Conservation (phyloP, 2,888 invertebrate genomes). For the Brassicogethes aeneus region DNA sequence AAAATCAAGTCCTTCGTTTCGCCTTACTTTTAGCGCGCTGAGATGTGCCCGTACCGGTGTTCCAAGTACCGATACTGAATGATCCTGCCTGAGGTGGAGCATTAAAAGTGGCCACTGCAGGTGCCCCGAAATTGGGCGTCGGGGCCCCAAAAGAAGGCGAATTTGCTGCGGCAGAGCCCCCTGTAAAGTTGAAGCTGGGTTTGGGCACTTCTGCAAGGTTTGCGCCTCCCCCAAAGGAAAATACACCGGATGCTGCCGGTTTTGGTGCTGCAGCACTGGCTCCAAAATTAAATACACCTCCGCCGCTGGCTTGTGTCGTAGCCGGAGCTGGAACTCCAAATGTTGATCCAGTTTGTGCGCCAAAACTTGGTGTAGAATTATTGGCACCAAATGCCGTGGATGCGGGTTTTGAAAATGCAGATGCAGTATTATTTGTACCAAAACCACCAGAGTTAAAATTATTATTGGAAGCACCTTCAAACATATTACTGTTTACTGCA, state of each 20-base stretch:
- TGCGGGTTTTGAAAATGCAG: slow-evolving; percentile 4
- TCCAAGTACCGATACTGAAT: slow-evolving; percentile 44
- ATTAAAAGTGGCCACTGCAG: slow-evolving; percentile 4
- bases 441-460: background rate
- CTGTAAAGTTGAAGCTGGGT: slow-evolving; percentile 18
- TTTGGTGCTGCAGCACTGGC: slow-evolving; percentile 9
- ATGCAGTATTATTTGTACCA: slow-evolving; percentile 5
- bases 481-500: background rate
- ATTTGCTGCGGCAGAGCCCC: slow-evolving; percentile 9
- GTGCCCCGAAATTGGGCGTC: slow-evolving; percentile 8
- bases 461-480: background rate
- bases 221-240: slow-evolving; percentile 14
- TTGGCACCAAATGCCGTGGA: slow-evolving; percentile 9
- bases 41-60: slow-evolving; percentile 37
- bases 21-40: slow-evolving; percentile 33
- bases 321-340: slow-evolving; percentile 13
- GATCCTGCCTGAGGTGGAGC: slow-evolving; percentile 25
- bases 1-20: slow-evolving; percentile 23
- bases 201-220: slow-evolving; percentile 12
- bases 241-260: slow-evolving; percentile 12
- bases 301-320: slow-evolving; percentile 6
- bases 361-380: slow-evolving; percentile 4
- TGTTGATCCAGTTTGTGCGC: slow-evolving; percentile 3
- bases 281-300: slow-evolving; percentile 11
- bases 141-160: slow-evolving; percentile 13